Evolutionary conservation across 2,888 invertebrate genomes (phyloP).

Genomic region (Oscheius onirici): DNA sequence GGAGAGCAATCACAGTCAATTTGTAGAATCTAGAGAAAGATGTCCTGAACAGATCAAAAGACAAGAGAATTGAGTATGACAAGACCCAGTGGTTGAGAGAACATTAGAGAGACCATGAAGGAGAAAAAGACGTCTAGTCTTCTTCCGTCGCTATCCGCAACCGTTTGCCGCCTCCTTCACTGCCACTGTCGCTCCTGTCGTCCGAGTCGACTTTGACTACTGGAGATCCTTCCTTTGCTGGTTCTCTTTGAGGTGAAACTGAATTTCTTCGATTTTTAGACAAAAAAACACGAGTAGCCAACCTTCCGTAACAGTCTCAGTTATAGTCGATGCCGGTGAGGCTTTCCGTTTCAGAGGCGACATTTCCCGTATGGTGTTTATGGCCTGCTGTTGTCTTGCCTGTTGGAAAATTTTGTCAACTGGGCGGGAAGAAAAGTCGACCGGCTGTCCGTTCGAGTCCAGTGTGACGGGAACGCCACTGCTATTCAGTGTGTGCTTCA

Average conservation of each 20-base stretch:
- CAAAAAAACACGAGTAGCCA: background rate
- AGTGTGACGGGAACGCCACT: slow-evolving; percentile 57
- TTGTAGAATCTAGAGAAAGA: background rate
- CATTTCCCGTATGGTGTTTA: slow-evolving; percentile 35
- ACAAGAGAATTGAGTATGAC: slow-evolving; percentile 27
- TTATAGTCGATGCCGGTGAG: background rate
- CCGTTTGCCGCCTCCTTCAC: slow-evolving; percentile 46
- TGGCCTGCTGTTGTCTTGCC: slow-evolving; percentile 57
- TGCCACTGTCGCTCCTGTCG: slow-evolving; percentile 37
- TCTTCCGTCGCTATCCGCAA: slow-evolving; percentile 57
- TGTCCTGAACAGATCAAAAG: slow-evolving; percentile 11
- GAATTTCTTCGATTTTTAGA: background rate
- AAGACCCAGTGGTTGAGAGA: slow-evolving; percentile 27
- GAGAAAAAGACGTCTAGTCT: slow-evolving; percentile 30
- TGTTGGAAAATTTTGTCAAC: slow-evolving; percentile 67
- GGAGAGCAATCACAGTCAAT: slow-evolving; percentile 19
- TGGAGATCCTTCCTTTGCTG: background rate
- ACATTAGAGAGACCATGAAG: background rate
- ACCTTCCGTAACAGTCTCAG: background rate
- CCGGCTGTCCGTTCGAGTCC: slow-evolving; percentile 59
- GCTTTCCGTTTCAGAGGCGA: slow-evolving; percentile 19
- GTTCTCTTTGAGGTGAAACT: background rate
- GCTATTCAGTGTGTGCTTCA: slow-evolving; percentile 60
- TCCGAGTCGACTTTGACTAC: slow-evolving; percentile 37
- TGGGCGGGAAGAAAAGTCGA: slow-evolving; percentile 66